Conservation (phyloP, 1,140 invertebrate species). For the fruit fly (Drosophila melanogaster) region Release_6_plus_ISO1_MT NT_033777.3:18374501-18375000, state of each 20-base stretch:
- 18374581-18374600: conserved; percentile 67
- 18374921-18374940: conserved; percentile 70
- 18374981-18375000: conserved; percentile 28
- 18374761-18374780: conserved; percentile 48
- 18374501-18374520: conserved; percentile 37
- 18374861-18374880: conserved; percentile 42
- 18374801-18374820: conserved; percentile 38
- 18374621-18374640: conserved; percentile 23
- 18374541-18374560: conserved; percentile 59
- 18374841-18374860: conserved; percentile 65
- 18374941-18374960: conserved; percentile 35
- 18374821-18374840: conserved; percentile 14
- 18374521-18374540: neutral
- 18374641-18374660: conserved; percentile 41
- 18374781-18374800: conserved; percentile 55
- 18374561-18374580: conserved; percentile 66
- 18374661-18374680: conserved; percentile 23
- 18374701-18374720: conserved; percentile 53
- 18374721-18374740: conserved; percentile 78
- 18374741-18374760: conserved; percentile 17
- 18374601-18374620: conserved; percentile 73
- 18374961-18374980: conserved; percentile 18
- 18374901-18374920: conserved; percentile 37
- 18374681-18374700: conserved; percentile 35
- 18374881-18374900: conserved; percentile 66